phyloP scores from a whole-genome alignment of 2,888 invertebrate genomes.

The Kryphioiulus occultus region DNA sequence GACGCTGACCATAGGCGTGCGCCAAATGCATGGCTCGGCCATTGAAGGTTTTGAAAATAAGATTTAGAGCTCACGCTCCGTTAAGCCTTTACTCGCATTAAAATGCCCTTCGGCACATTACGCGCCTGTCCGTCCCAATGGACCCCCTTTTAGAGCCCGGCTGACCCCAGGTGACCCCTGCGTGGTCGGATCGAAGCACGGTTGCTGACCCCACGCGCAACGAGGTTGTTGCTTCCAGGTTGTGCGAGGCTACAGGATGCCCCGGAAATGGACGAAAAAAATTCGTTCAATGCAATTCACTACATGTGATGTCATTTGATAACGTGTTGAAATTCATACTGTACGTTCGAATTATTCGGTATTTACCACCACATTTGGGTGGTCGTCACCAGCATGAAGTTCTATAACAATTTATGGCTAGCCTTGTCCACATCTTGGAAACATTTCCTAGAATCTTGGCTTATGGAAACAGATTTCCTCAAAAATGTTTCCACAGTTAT shows the following conservation, averaged over 20 bases:
- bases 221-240: not conserved
- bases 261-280: not conserved
- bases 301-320: too few relatives aligned
- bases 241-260: not conserved
- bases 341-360: too few relatives aligned
- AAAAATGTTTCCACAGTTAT: too few relatives aligned
- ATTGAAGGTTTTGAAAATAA: not conserved
- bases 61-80: slow-evolving; percentile 16
- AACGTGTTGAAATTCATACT: too few relatives aligned
- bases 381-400: too few relatives aligned
- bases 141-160: not conserved
- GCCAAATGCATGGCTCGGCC: not conserved
- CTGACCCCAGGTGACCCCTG: slow-evolving; percentile 6
- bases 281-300: not conserved
- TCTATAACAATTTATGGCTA: too few relatives aligned
- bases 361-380: too few relatives aligned
- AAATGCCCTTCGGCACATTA: not conserved
- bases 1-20: not conserved
- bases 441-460: too few relatives aligned
- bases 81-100: not conserved
- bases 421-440: too few relatives aligned
- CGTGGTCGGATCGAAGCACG: not conserved
- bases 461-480: too few relatives aligned
- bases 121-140: not conserved
- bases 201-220: not conserved